Evolutionary conservation across 1,140 invertebrate genomes (phyloP), one percentile per base, ranked within the genome.

Genomic region (Maniola jurtina): DNA sequence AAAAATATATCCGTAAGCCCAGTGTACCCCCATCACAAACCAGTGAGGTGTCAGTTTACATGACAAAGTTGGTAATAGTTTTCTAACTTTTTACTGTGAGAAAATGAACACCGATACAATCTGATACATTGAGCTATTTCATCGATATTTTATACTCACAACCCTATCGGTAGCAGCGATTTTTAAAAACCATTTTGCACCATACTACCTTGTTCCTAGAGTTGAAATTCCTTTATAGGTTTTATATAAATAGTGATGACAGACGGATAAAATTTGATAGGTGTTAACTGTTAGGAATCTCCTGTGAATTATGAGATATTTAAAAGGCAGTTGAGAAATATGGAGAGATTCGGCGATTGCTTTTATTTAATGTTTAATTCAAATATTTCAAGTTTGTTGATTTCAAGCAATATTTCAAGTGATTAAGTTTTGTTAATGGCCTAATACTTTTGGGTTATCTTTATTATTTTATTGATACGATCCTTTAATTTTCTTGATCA

Each of bases 1-100:
- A 25, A 25, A 15, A 48, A 50, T 50, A 6, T 47, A 40, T 25
- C 61, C 55, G 16, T 47, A 34, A 25, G 58, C 70, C 59, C 59
- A 38, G 58, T 80, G 73, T 75, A 16, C 33, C 61, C 8, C 45
- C 40, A 70, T 36, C 72, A 38, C 69, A 54, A 61, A 47, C 25
- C 60, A 73, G 64, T 68, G 70, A 76, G 70, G 83, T 85, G 79
- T 85, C 79, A 80, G 73, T 71, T 88, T 83, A 84, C 80, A 83
- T 73, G 79, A 84, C 74, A 75, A 72, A 81, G 70, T 77, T 76
- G 70, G 79, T 84, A 84, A 82, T 72, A 75, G 71, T 77, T 76
- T 70, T 70, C 67, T 71, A 79, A 78, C 71, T 81, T 79, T 83
- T 83, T 83, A 82, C 76, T 72, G 72, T 78, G 73, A 73, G 72